These are phyloP conservation scores for Clitarchus hookeri DNA, from an alignment of 2,888 invertebrate genomes.

Conservation along the genomic window DNA sequence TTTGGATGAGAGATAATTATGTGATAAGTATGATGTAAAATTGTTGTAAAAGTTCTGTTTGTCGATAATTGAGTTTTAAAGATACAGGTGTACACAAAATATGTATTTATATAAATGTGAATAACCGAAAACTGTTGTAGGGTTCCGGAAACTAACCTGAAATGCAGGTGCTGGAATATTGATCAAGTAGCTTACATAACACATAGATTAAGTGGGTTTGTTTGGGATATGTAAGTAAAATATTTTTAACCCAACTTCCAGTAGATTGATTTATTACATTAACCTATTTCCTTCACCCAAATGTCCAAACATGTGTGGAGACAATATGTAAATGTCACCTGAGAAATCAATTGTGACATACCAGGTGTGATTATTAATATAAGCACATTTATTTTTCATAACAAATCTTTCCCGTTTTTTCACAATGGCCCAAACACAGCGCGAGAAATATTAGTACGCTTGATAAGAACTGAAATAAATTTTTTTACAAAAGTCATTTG, in stretches of 20 bases:
- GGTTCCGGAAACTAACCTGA: not conserved
- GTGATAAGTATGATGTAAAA: not conserved
- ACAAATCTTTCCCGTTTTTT: no score
- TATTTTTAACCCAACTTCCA: not conserved
- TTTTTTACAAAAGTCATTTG: no score
- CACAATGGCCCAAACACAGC: no score
- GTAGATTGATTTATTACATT: no score
- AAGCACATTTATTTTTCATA: no score
- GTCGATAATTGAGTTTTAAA: not conserved
- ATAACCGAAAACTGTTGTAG: not conserved
- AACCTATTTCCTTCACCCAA: no score
- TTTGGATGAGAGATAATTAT: not conserved
- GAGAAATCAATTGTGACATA: no score
- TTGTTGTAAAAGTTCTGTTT: not conserved
- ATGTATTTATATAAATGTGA: slow-evolving; percentile 14
- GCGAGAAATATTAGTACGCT: no score
- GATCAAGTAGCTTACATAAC: not conserved
- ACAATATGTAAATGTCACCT: no score
- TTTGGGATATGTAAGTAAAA: not conserved
- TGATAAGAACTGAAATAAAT: no score
- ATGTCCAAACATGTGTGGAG: no score
- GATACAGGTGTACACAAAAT: not conserved
- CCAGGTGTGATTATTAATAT: no score
- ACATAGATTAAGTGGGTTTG: not conserved
- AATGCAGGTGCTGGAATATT: not conserved